These are phyloP conservation scores for Augiades crinisus DNA, from an alignment of 2,888 invertebrate species.

Conservation along the genomic window DNA sequence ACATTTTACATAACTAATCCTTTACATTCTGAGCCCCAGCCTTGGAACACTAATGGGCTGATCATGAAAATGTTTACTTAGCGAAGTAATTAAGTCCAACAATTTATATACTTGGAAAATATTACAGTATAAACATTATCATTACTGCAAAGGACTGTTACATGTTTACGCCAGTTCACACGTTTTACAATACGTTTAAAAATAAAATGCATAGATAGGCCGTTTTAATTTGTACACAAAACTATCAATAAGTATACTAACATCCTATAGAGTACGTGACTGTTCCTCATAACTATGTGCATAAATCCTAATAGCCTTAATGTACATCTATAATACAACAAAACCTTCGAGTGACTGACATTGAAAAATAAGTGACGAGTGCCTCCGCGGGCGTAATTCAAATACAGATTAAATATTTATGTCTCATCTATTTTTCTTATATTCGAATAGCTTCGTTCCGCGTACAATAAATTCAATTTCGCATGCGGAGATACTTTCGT, in stretches of 20 bases:
- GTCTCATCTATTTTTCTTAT: slow-evolving; percentile 46
- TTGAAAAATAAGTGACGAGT: slow-evolving; percentile 61
- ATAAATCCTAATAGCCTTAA: slow-evolving; percentile 39
- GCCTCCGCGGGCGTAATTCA: slow-evolving; percentile 51
- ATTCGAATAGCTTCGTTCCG: slow-evolving; percentile 40
- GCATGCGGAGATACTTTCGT: slow-evolving; percentile 22
- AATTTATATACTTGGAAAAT: too few relatives aligned
- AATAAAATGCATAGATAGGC: slow-evolving; percentile 1
- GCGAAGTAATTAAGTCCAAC: too few relatives aligned
- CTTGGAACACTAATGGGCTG: too few relatives aligned
- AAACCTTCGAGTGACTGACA: slow-evolving; percentile 50
- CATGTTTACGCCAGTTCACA: slow-evolving; percentile 7
- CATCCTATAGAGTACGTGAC: slow-evolving; percentile 17
- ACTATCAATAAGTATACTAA: slow-evolving; percentile 10
- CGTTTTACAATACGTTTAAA: slow-evolving; percentile 2
- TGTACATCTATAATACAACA: slow-evolving; percentile 41
- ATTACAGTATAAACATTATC: too few relatives aligned
- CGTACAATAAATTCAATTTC: slow-evolving; percentile 41
- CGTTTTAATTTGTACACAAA: slow-evolving; percentile 3
- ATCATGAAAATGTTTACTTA: too few relatives aligned
- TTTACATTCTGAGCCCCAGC: too few relatives aligned
- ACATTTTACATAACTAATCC: too few relatives aligned
- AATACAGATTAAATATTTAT: slow-evolving; percentile 63
- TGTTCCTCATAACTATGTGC: slow-evolving; percentile 39
- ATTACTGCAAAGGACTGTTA: background rate